Percentiles rank a stretch among this genome's conserved stretches.
Conservation (phyloP, 1,140 invertebrate genomes). For the Lepidurus packardi region DNA sequence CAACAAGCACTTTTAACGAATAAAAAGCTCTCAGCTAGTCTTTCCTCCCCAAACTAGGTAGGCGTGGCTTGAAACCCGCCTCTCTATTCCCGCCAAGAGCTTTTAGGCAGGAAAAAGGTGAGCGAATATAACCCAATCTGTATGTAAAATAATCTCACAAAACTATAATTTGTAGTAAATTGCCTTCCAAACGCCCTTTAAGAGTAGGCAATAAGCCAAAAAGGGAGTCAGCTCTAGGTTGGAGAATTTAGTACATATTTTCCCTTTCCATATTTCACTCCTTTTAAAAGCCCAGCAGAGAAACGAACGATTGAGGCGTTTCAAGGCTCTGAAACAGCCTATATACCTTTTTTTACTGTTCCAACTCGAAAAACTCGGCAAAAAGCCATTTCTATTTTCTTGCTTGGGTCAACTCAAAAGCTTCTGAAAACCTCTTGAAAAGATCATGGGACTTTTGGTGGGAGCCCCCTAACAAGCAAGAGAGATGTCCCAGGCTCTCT, state of each 20-base stretch:
- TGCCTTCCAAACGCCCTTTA: not conserved
- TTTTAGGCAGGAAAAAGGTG: not conserved
- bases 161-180: not conserved
- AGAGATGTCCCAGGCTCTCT: slow-evolving; percentile 2
- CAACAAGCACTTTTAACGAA: not conserved
- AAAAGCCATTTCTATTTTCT: not conserved
- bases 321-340: not conserved
- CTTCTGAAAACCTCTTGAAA: not conserved
- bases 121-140: not conserved
- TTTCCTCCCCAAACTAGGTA: not conserved
- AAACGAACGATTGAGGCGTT: not conserved
- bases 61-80: not conserved
- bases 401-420: slow-evolving; percentile 15
- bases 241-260: not conserved
- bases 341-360: not conserved
- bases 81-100: not conserved
- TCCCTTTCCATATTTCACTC: not conserved
- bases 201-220: not conserved
- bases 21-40: not conserved
- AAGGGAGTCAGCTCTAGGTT: not conserved
- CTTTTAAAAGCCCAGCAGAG: not conserved
- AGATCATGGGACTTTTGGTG: not conserved
- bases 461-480: not conserved
- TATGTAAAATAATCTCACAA: not conserved
- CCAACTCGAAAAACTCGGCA: not conserved